phyloP scores from a whole-genome alignment of 2,888 invertebrate genomes.

The Trichogramma evanescens region DNA sequence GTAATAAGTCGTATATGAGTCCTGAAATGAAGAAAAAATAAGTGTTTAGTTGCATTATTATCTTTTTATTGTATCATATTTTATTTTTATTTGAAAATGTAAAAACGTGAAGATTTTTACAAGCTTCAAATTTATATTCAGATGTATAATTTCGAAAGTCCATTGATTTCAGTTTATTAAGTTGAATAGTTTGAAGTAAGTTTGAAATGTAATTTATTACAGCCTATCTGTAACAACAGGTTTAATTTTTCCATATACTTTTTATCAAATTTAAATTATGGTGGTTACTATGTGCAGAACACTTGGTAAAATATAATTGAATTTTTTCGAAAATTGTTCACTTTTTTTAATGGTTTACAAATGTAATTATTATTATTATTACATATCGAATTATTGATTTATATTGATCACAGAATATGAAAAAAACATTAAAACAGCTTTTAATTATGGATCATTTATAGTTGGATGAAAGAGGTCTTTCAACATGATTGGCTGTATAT shows the following conservation, averaged over 20 bases:
- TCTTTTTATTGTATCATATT: slow-evolving; percentile 12
- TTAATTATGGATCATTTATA: neutral
- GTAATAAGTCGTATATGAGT: slow-evolving; percentile 8
- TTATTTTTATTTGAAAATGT: slow-evolving; percentile 13
- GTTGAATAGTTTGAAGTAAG: no score
- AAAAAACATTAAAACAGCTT: neutral
- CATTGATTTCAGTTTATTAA: no score
- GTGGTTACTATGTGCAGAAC: no score
- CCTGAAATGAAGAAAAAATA: slow-evolving; percentile 9
- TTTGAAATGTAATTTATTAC: no score
- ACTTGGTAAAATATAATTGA: neutral
- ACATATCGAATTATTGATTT: neutral
- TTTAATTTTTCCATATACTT: no score
- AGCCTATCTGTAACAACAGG: no score
- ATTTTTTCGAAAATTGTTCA: neutral
- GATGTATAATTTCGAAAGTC: slow-evolving; percentile 16
- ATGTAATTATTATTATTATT: neutral
- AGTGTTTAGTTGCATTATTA: slow-evolving; percentile 1
- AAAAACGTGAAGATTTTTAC: slow-evolving; percentile 15
- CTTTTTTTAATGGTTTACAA: neutral
- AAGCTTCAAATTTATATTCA: slow-evolving; percentile 14
- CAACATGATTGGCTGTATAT: no score
- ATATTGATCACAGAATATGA: neutral
- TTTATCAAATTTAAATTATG: no score
- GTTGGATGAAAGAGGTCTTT: neutral